Evolutionary conservation across 2,888 invertebrate genomes (phyloP).

Genomic region (Athrips mouffetella): DNA sequence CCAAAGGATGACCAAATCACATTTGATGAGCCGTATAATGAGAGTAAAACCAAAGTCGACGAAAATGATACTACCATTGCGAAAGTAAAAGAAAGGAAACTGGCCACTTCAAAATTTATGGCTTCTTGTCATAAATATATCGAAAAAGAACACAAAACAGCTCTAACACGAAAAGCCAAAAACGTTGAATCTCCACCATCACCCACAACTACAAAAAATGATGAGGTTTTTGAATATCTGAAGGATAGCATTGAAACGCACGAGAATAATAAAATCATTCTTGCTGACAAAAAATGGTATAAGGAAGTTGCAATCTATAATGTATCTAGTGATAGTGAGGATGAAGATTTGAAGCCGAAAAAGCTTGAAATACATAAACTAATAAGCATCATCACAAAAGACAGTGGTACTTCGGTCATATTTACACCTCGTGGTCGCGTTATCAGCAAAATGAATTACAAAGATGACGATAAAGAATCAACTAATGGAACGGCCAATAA

Average conservation of each 20-base stretch:
- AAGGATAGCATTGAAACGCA: conserved; percentile 42
- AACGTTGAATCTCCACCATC: conserved; percentile 31
- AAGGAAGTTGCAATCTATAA: conserved; percentile 45
- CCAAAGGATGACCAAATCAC: conserved; percentile 46
- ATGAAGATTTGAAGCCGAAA: conserved; percentile 49
- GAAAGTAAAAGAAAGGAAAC: too few relatives aligned
- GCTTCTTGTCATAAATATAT: conserved; percentile 52
- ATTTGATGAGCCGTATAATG: background rate
- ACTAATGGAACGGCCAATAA: conserved; percentile 31
- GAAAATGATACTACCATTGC: conserved; percentile 20
- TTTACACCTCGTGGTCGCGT: conserved; percentile 27
- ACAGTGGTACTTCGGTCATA: conserved; percentile 31
- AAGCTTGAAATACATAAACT: conserved; percentile 35
- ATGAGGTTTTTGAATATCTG: conserved; percentile 52
- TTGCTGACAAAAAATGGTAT: conserved; percentile 35
- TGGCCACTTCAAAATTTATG: conserved; percentile 34
- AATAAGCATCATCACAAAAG: conserved; percentile 31
- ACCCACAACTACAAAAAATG: conserved; percentile 43
- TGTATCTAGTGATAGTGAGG: conserved; percentile 60
- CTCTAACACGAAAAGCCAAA: conserved; percentile 33
- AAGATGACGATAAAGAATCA: conserved; percentile 27
- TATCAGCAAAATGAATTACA: conserved; percentile 29
- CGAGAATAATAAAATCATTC: conserved; percentile 38
- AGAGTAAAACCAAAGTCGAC: background rate
- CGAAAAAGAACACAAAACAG: conserved; percentile 43